A percentile compares a stretch with the other conserved stretches of the same genome.
These are phyloP conservation scores for Hoplodrina ambigua DNA, from an alignment of 2,888 invertebrate species.

Conservation along the genomic window DNA sequence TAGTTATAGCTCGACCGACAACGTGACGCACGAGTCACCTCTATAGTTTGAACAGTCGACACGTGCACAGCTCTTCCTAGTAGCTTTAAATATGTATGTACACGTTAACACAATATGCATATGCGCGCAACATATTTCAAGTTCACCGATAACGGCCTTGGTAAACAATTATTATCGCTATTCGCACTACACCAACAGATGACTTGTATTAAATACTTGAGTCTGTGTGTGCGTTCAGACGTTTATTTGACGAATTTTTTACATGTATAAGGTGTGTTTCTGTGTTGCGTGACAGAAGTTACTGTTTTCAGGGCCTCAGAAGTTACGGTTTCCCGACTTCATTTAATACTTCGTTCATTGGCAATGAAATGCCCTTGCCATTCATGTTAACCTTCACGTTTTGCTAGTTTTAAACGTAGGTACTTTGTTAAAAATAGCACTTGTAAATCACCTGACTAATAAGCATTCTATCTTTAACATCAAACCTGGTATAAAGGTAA, in stretches of 20 bases:
- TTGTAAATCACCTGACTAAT: conserved; percentile 18
- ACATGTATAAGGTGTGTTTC: conserved; percentile 30
- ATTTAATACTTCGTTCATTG: conserved; percentile 39
- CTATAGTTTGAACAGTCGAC: conserved; percentile 68
- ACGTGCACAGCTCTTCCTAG: conserved; percentile 78
- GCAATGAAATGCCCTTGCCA: conserved; percentile 50
- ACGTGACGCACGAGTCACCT: conserved; percentile 74
- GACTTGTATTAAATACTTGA: conserved; percentile 57
- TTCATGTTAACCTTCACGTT: conserved; percentile 46
- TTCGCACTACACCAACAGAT: conserved; percentile 70
- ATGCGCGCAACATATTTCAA: conserved; percentile 80
- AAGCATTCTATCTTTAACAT: conserved; percentile 11
- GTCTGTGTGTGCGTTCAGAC: conserved; percentile 37
- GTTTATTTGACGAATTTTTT: conserved; percentile 38
- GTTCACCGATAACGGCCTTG: conserved; percentile 82
- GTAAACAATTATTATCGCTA: conserved; percentile 79
- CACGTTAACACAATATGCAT: conserved; percentile 80
- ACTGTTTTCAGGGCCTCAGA: conserved; percentile 16
- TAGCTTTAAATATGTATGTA: conserved; percentile 76
- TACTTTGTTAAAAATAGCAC: conserved; percentile 40
- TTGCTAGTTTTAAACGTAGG: conserved; percentile 24
- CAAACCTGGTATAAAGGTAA: conserved; percentile 11
- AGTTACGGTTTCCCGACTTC: conserved; percentile 28
- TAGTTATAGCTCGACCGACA: conserved; percentile 57
- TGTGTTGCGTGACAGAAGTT: conserved; percentile 41